A percentile compares a stretch with the other conserved stretches of the same genome.
Conservation (phyloP, 2,888 invertebrate genomes). For the Belgica antarctica region DNA sequence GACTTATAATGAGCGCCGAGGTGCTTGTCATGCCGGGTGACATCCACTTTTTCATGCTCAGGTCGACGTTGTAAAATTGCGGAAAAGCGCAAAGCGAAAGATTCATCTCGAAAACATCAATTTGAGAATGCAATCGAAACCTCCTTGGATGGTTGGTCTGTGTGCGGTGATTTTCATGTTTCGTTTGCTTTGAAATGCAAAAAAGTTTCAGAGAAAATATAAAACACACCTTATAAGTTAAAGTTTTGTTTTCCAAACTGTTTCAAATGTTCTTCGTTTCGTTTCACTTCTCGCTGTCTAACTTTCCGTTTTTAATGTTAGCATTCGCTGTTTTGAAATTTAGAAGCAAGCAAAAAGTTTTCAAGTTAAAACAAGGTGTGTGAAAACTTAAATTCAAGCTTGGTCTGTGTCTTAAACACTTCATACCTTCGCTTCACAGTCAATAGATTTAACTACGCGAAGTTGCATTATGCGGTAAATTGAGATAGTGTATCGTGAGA, state of each 20-base stretch:
- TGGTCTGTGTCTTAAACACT: not conserved
- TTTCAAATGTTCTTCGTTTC: no score
- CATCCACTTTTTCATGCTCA: not conserved
- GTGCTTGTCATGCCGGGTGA: constrained; percentile 16
- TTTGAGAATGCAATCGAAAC: not conserved
- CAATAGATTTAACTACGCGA: constrained; percentile 8
- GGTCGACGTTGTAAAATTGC: not conserved
- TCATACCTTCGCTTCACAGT: not conserved
- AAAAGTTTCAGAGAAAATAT: no score
- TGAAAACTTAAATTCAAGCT: not conserved
- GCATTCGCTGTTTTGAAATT: no score
- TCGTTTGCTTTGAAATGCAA: not conserved
- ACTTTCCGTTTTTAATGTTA: no score
- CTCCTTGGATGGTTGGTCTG: not conserved
- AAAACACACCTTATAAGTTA: no score
- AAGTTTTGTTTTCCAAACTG: no score
- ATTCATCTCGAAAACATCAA: not conserved
- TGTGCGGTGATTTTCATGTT: not conserved
- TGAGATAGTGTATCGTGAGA: constrained; percentile 40
- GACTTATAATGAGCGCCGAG: constrained; percentile 25
- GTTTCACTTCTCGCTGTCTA: no score
- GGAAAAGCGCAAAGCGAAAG: not conserved
- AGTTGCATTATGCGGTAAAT: constrained; percentile 39
- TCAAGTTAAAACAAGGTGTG: not conserved
- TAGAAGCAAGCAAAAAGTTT: not conserved